Evolutionary conservation across 1,140 invertebrate genomes (phyloP), one percentile per base, ranked within the genome.

Genomic region (Drosophila tropicalis): DNA sequence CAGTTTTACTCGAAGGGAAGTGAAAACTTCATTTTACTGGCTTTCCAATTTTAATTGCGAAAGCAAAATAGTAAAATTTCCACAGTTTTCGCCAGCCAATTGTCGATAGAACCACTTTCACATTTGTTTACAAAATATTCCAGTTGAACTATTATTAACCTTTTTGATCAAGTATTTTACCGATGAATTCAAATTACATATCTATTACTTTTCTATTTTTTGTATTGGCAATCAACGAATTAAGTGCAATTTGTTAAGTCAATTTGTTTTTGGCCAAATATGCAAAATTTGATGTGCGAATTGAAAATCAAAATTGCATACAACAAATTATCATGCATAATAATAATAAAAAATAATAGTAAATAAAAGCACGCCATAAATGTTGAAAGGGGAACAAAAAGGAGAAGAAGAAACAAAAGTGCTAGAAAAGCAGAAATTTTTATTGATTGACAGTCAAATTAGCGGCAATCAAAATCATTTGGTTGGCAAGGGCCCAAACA

Each of bases 371-470:
- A 57, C 41, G 25, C 36, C n/a, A 58, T 25, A 22, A 36, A 36
- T 51, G 9, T 51, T 15, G 2, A 36, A 54, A 1, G 12, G 1
- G 13, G 62, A 29, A 61, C 34, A 61, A 62, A 71, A 79, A 64
- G 39, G 39, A 19, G n/a, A 73, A 73, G 54, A 63, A 65, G 61
- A 67, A 55, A 34, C 67, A 70, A 9, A 70, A 76, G 32, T 66
- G 47, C 32, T 67, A 41, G 29, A 67, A 70, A 70, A 34, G 13
- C 39, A 22, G 17, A 51, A 64, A 64, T 72, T 62, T 55, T 69
- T 62, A 80, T 83, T 87, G 83, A 87, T 89, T 87, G 83, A 87
- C 83, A 87, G 83, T 83, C 84, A 87, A 87, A 87, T 87, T 87
- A 87, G 84, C 80, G 80, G 84, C 83, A 87, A 89, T 89, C 70